Evolutionary conservation across 1,140 invertebrate species (phyloP), one percentile per base, ranked within the genome.

Genomic region (Drosophila truncata): DNA sequence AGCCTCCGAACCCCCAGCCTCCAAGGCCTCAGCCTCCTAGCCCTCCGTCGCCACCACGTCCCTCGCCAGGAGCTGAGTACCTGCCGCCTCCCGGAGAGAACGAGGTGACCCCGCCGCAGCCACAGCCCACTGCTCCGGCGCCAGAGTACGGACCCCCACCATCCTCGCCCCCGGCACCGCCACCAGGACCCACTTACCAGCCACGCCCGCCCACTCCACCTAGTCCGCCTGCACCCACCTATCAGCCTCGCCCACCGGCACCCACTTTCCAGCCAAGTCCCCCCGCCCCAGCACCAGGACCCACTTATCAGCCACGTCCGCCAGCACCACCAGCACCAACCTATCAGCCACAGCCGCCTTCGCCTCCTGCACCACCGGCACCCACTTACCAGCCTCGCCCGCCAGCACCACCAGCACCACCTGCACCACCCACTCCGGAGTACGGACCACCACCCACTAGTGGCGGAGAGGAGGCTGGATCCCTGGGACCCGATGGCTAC

Each of bases 361-460:
- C 78, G 4, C 66, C 65, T 23, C 59, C 74, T 9, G 23, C 25
- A 18, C 81, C 81, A 10, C 82, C 82, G 2, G 66, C 70, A 33
- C 75, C 79, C 3, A 66, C 46, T 0, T 63, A 71, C 9, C 78
- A 71, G 25, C 78, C 78, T 5, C 73, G 52, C 0, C 80, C 75
- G 6, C 76, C 78, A 25, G 49, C 47, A 35, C 72, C 78, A 4
- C 76, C 78, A 25, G 49, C 47, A 35, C 72, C 78, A 4, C 64
- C 75, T 4, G 80, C 80, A 54, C 76, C 75, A 16, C 31, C 52
- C 9, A 72, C 62, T 42, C 71, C 70, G 1, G 69, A 76, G 49
- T 91, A 91, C 54, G 80, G 74, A 55, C 81, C 80, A 46, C 80
- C 81, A 23, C 76, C 80, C 9, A 70, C 84, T 44, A 65, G 75